phyloP scores from a whole-genome alignment of 92 coral and sea anemone species.

The Micromussa lordhowensis region DNA sequence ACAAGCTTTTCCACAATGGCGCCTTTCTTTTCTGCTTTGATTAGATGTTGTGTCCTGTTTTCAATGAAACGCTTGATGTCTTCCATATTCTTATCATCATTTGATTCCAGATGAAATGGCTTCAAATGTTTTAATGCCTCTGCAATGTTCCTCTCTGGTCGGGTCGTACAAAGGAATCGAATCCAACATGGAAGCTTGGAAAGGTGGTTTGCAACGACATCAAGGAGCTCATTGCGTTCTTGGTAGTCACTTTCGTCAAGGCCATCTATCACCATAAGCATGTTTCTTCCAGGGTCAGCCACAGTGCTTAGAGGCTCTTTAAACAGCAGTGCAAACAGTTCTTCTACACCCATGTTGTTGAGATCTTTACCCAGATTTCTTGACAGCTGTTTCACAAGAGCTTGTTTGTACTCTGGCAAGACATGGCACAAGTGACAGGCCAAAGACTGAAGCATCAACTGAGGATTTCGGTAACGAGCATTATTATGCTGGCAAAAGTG shows the following conservation, averaged over 20 bases:
- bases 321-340: slow-evolving; percentile 57
- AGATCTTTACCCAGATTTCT: slow-evolving; percentile 36
- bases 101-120: slow-evolving; percentile 40
- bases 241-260: slow-evolving; percentile 69
- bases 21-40: neutral
- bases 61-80: slow-evolving; percentile 37
- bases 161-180: slow-evolving; percentile 60
- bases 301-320: slow-evolving; percentile 60
- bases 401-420: slow-evolving; percentile 53
- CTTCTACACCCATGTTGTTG: slow-evolving; percentile 33
- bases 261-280: slow-evolving; percentile 63
- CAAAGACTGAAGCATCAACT: slow-evolving; percentile 66
- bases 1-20: slow-evolving; percentile 4
- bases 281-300: slow-evolving; percentile 38
- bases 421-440: slow-evolving; percentile 56
- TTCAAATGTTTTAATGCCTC: slow-evolving; percentile 19
- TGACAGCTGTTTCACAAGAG: slow-evolving; percentile 60
- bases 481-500: slow-evolving; percentile 68
- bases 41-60: slow-evolving; percentile 23
- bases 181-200: slow-evolving; percentile 59
- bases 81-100: slow-evolving; percentile 46
- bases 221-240: too few relatives aligned
- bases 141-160: slow-evolving; percentile 53
- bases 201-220: slow-evolving; percentile 55
- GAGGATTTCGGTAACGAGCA: slow-evolving; percentile 51